These are phyloP conservation scores for Cephus spinipes DNA, from an alignment of 2,888 invertebrate genomes.

Conservation along the genomic window DNA sequence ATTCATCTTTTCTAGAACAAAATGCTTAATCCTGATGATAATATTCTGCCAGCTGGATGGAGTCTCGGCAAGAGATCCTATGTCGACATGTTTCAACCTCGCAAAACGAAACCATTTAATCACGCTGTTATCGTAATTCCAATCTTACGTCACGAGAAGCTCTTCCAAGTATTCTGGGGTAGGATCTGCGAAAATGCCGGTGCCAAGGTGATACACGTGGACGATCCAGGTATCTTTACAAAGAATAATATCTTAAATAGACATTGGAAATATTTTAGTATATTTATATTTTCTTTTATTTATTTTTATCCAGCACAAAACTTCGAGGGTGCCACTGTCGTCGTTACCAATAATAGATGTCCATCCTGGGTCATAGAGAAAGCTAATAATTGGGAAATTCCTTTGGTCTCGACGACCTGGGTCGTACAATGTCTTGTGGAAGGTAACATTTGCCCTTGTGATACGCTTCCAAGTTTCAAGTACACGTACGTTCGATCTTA, in stretches of 20 bases:
- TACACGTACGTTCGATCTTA: constrained; percentile 66
- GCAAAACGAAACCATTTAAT: constrained; percentile 49
- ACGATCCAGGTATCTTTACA: constrained; percentile 44
- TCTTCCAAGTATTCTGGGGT: constrained; percentile 74
- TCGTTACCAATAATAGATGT: constrained; percentile 75
- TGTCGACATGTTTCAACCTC: constrained; percentile 58
- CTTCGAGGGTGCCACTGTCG: constrained; percentile 56
- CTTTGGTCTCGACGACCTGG: constrained; percentile 78
- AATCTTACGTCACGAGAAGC: constrained; percentile 61
- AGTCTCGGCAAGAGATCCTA: constrained; percentile 69
- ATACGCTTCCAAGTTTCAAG: constrained; percentile 70
- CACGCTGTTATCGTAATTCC: constrained; percentile 53
- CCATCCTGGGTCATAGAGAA: constrained; percentile 69
- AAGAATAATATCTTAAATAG: neutral
- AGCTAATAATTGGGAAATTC: constrained; percentile 72
- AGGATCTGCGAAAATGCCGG: constrained; percentile 73
- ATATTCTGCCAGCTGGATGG: constrained; percentile 74
- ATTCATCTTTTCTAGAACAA: constrained; percentile 49
- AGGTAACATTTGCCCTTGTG: constrained; percentile 69
- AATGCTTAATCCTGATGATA: constrained; percentile 66
- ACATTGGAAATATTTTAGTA: neutral
- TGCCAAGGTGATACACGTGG: constrained; percentile 48
- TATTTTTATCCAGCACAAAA: neutral
- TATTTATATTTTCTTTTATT: neutral
- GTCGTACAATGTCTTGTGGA: constrained; percentile 77